These are phyloP conservation scores for Idaea biselata DNA, from an alignment of 2,888 invertebrate genomes.

Conservation along the genomic window DNA sequence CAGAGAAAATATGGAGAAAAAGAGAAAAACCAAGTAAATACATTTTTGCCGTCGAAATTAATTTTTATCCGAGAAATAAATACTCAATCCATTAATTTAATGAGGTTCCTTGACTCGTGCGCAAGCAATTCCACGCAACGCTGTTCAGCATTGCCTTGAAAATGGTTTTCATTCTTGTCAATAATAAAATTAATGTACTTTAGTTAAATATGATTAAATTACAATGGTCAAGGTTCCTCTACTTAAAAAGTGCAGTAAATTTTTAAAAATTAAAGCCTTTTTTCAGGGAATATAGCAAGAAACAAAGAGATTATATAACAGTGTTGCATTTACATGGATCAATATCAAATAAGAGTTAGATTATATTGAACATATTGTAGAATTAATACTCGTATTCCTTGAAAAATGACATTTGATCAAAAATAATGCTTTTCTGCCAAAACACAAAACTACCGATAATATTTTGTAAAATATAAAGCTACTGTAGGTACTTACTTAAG, in stretches of 20 bases:
- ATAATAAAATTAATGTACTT: neutral
- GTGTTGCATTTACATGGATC: neutral
- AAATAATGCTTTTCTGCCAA: conserved; percentile 74
- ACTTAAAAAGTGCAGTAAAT: conserved; percentile 74
- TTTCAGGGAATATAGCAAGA: conserved; percentile 48
- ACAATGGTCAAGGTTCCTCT: conserved; percentile 68
- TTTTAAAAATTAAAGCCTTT: conserved; percentile 64
- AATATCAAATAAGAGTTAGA: neutral
- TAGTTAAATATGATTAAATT: conserved; percentile 11
- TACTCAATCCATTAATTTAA: conserved; percentile 60
- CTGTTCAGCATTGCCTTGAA: conserved; percentile 21
- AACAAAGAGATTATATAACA: neutral
- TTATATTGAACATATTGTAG: conserved; percentile 6
- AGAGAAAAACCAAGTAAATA: conserved; percentile 88
- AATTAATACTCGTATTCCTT: conserved; percentile 36
- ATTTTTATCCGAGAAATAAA: conserved; percentile 73
- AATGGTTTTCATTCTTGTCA: neutral
- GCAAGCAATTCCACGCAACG: conserved; percentile 18
- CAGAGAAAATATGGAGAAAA: conserved; percentile 89
- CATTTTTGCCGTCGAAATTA: conserved; percentile 80
- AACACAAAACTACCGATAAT: conserved; percentile 57
- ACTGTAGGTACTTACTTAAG: conserved; percentile 20
- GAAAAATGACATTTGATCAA: conserved; percentile 54
- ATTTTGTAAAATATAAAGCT: conserved; percentile 22
- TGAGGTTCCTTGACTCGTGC: conserved; percentile 71